Percentiles rank a stretch among this genome's conserved stretches.
Evolutionary conservation across 2,888 invertebrate species (phyloP).

Genomic region (Imbricaverruca yamaguchii): DNA sequence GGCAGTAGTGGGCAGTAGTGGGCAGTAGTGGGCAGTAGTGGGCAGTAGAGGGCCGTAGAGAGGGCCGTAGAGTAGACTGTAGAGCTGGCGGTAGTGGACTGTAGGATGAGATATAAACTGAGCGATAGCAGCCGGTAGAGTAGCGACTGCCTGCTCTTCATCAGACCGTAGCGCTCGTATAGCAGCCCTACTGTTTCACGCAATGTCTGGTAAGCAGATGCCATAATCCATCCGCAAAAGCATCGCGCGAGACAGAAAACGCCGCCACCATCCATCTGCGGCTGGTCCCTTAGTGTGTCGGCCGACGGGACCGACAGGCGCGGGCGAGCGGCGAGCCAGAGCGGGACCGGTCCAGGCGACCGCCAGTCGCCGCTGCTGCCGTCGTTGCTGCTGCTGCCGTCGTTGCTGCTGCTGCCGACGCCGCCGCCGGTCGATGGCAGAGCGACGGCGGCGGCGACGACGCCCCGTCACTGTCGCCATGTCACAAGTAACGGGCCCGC

Average conservation of each 20-base stretch:
- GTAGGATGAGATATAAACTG: too few species aligned
- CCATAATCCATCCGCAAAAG: neutral
- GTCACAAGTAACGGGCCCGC: too few species aligned
- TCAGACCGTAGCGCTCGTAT: neutral
- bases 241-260: neutral
- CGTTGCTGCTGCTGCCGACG: neutral
- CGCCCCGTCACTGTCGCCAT: neutral
- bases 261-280: neutral
- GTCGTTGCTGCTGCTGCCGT: neutral
- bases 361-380: neutral
- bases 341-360: too few species aligned
- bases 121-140: too few species aligned
- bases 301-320: neutral
- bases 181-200: neutral
- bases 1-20: too few species aligned
- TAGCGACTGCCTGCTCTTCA: too few species aligned
- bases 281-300: neutral
- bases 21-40: too few species aligned
- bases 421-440: neutral
- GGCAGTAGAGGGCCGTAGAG: too few species aligned
- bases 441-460: neutral
- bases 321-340: neutral
- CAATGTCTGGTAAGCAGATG: neutral
- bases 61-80: too few species aligned
- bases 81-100: too few species aligned